These are phyloP conservation scores for Calliphora vicina DNA, from an alignment of 1,140 invertebrate species.

Conservation along the genomic window DNA sequence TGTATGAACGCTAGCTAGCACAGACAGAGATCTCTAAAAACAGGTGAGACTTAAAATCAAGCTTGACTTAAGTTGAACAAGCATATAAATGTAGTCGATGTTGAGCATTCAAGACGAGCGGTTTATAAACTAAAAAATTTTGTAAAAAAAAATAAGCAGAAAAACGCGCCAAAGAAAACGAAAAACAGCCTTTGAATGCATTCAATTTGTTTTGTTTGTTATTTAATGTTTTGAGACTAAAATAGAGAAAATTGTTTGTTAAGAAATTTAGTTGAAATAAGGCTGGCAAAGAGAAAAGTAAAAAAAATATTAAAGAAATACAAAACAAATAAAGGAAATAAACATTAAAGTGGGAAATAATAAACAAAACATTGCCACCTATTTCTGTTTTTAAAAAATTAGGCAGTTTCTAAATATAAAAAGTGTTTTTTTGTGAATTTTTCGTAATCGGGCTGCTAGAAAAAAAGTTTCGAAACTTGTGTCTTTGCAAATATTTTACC, in stretches of 20 bases:
- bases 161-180: not conserved
- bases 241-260: constrained; percentile 15
- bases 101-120: constrained; percentile 15
- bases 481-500: too few relatives aligned
- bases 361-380: not conserved
- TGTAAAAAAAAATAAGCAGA: not conserved
- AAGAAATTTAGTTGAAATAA: constrained; percentile 15
- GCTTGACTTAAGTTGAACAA: not conserved
- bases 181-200: not conserved
- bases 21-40: not conserved
- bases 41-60: constrained; percentile 17
- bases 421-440: not conserved
- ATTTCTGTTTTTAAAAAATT: not conserved
- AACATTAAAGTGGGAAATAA: not conserved
- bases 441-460: not conserved
- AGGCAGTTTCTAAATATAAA: too few relatives aligned
- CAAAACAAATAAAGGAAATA: not conserved
- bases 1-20: not conserved
- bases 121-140: not conserved
- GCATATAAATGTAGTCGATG: constrained; percentile 10
- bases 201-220: not conserved
- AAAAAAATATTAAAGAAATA: not conserved
- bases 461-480: too few relatives aligned
- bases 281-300: not conserved
- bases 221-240: not conserved